These are phyloP conservation scores for Drosophila mauritiana DNA, from an alignment of 1,140 invertebrate species.

Conservation along the genomic window DNA sequence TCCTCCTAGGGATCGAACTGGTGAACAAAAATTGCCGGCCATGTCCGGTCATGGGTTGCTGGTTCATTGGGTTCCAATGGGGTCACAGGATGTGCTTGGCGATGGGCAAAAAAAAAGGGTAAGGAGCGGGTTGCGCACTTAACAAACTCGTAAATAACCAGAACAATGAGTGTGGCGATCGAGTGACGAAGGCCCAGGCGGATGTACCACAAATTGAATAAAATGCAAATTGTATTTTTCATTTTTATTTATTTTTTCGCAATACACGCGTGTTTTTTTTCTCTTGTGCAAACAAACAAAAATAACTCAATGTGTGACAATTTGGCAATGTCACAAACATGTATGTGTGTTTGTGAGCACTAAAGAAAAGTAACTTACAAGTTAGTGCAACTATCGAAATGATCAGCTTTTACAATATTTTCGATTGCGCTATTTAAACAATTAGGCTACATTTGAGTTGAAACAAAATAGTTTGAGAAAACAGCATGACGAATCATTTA, in stretches of 20 bases:
- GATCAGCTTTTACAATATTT: too few relatives aligned
- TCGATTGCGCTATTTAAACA: too few relatives aligned
- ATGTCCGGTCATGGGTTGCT: constrained; percentile 53
- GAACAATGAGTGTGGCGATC: constrained; percentile 66
- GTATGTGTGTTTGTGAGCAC: constrained; percentile 14
- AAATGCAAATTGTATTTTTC: constrained; percentile 81
- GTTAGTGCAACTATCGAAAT: background rate
- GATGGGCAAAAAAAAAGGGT: background rate
- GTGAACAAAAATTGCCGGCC: constrained; percentile 54
- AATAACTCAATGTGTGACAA: constrained; percentile 81
- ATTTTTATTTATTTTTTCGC: constrained; percentile 44
- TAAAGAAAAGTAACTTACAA: constrained; percentile 1
- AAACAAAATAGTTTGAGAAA: too few relatives aligned
- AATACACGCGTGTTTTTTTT: background rate
- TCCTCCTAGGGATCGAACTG: background rate
- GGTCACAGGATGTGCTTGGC: constrained; percentile 17
- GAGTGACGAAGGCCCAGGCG: constrained; percentile 34
- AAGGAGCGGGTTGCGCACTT: constrained; percentile 51
- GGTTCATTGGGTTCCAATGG: constrained; percentile 31
- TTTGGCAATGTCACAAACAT: constrained; percentile 51
- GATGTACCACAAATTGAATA: constrained; percentile 74
- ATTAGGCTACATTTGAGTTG: too few relatives aligned
- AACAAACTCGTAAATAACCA: constrained; percentile 79
- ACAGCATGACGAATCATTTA: too few relatives aligned
- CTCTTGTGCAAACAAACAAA: constrained; percentile 56